Evolutionary conservation across 2,113 vertebrate species (phyloP), one percentile per base, ranked within the genome.

Genomic region (Puntigrus tetrazona): DNA sequence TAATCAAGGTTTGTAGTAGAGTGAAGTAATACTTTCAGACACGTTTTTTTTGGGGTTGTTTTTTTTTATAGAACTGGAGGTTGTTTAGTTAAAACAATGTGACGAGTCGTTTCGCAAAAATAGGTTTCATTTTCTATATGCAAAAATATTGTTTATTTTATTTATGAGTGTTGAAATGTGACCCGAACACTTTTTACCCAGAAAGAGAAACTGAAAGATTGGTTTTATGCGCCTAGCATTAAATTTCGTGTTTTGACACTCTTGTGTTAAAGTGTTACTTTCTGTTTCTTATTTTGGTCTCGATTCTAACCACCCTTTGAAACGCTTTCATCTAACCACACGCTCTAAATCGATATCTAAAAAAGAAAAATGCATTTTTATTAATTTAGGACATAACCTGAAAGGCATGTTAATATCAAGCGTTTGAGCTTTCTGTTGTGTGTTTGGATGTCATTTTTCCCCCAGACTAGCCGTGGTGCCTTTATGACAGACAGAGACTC

Each of bases 391-490:
- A 70, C 20, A 11, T 69, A 38, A 55, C 20, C 20, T 8, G 16
- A 55, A 69, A 38, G 59, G 73, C 59, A 67, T 87, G 88, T 78
- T 84, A 61, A 73, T 81, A 86, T 83, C 86, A 89, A 86, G 85
- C 83, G 85, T 83, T 76, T 83, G 61, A 83, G 70, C 55, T 81
- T 36, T 82, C 55, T 85, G 29, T 87, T 89, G 47, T 74, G 57
- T 11, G 27, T 86, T 50, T 72, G 85, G 65, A 69, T 38, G 82
- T 85, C 67, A 85, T 88, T 91, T 57, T 87, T 6, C 67, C 8
- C n/a, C 67, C 86, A 87, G 69, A 90, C 89, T 90, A 90, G 92
- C 87, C 93, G 57, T 72, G 45, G 88, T 81, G 87, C 88, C 90
- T 90, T 92, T 90, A 88, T 89, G 86, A 86, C 89, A 87, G 89